Evolutionary conservation across 2,888 invertebrate genomes (phyloP).

Genomic region (Automeris io): DNA sequence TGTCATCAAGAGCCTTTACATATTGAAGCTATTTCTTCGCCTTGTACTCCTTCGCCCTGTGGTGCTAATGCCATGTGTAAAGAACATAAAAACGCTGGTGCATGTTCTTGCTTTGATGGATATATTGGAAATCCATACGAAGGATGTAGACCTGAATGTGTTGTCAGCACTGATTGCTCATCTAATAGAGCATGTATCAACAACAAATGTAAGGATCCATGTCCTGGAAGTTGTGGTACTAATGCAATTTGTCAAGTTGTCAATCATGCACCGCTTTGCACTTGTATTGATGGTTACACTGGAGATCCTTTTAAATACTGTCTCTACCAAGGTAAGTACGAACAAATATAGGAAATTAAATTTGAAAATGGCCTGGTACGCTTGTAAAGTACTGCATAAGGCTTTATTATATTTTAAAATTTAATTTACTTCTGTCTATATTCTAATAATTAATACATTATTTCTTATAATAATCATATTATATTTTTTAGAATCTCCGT

Average conservation of each 20-base stretch:
- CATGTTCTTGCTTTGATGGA: conserved; percentile 83
- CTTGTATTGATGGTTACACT: conserved; percentile 81
- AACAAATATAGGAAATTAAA: background rate
- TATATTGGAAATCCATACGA: conserved; percentile 88
- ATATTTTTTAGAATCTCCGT: conserved; percentile 66
- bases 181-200: conserved; percentile 82
- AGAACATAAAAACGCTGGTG: conserved; percentile 77
- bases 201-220: conserved; percentile 85
- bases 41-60: conserved; percentile 80
- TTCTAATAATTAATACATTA: too few species aligned
- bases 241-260: conserved; percentile 86
- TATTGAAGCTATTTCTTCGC: conserved; percentile 56
- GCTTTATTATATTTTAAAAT: too few species aligned
- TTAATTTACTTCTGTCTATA: too few species aligned
- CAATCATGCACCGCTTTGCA: conserved; percentile 82
- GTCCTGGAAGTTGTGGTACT: conserved; percentile 85
- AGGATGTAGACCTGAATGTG: conserved; percentile 86
- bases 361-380: conserved; percentile 6
- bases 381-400: too few species aligned
- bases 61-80: conserved; percentile 81
- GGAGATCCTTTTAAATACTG: conserved; percentile 87
- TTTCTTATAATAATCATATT: conserved; percentile 23
- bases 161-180: conserved; percentile 83
- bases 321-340: conserved; percentile 58
- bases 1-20: conserved; percentile 65